Base-by-base conservation (phyloP, 2,888 invertebrate genomes). In the Selenia dentaria region DNA sequence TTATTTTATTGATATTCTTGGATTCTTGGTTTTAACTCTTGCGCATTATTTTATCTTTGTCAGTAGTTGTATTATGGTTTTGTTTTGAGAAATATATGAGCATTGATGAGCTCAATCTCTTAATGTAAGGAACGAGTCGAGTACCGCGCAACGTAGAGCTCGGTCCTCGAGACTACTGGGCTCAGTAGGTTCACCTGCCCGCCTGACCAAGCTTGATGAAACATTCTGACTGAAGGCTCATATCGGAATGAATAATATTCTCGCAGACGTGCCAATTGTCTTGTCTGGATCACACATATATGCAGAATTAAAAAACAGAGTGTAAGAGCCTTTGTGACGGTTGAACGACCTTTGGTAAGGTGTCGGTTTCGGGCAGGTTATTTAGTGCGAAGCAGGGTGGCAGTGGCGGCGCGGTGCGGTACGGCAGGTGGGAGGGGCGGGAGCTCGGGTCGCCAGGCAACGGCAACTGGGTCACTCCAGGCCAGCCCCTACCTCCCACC, bases 311-410 rank as follows among this genome's bases (percentile, higher is more conserved):
- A 75, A 78, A 78, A 74, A 70, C 41, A 28, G 74, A 55, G 47
- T 53, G 46, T 73, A 67, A 70, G 74, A 74, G 75, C 68, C 67
- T 68, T 73, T 68, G 75, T 80, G 79, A 81, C 74, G 86, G 90
- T 90, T 90, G 90, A 90, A 90, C 86, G 89, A 89, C 90, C 90
- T 89, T 83, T 83, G 82, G 76, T 83, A 85, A 89, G 89, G 89
- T 89, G 89, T 88, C 82, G 82, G 82, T 86, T 87, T 86, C 87
- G 84, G 87, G 88, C 87, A 88, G 89, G 89, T 87, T 88, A 86
- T 87, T 87, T 84, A 84, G 87, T 84, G 77, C 77, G 78, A 67
- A 57, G 67, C 64, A 58, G 61, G 63, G 64, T 63, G 59, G n/a
- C n/a, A n/a, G n/a, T n/a, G n/a, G 69, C 42, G 54, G 59, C 50